phyloP scores from a whole-genome alignment of 2,888 invertebrate species.

The Macaria notata region DNA sequence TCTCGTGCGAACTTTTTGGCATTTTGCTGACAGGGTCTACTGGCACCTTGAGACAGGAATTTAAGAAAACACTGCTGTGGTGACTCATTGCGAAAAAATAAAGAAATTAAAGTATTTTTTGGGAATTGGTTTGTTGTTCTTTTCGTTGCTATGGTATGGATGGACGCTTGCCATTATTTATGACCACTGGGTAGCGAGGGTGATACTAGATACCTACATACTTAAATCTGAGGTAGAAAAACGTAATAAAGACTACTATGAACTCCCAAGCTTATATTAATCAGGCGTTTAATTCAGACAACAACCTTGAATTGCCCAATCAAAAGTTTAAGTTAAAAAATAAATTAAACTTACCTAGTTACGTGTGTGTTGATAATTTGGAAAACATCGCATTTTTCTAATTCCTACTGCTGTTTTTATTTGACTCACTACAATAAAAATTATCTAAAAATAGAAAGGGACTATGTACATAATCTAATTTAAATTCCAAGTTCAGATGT shows the following conservation, averaged over 20 bases:
- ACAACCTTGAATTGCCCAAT: background rate
- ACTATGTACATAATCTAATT: background rate
- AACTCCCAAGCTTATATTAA: no score
- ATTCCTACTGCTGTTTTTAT: no score
- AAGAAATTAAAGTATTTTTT: slow-evolving; percentile 15
- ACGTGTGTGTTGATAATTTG: no score
- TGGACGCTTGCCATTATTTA: slow-evolving; percentile 6
- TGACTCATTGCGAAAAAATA: slow-evolving; percentile 64
- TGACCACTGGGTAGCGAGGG: background rate
- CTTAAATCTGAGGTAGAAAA: background rate
- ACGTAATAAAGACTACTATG: background rate
- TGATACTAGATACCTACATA: background rate
- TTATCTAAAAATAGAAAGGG: slow-evolving; percentile 9
- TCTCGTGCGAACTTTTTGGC: slow-evolving; percentile 87
- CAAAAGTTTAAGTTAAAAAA: background rate
- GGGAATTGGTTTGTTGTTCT: slow-evolving; percentile 28
- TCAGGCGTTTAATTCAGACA: background rate
- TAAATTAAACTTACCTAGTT: background rate
- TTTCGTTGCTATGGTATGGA: slow-evolving; percentile 34
- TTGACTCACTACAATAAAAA: background rate
- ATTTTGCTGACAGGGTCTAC: slow-evolving; percentile 87
- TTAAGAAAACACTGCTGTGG: slow-evolving; percentile 84
- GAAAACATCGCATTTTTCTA: no score
- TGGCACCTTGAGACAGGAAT: slow-evolving; percentile 88
- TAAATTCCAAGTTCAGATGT: slow-evolving; percentile 10